Evolutionary conservation across 2,888 invertebrate species (phyloP), one percentile per base, ranked within the genome.

Genomic region (Ligdia adustata): DNA sequence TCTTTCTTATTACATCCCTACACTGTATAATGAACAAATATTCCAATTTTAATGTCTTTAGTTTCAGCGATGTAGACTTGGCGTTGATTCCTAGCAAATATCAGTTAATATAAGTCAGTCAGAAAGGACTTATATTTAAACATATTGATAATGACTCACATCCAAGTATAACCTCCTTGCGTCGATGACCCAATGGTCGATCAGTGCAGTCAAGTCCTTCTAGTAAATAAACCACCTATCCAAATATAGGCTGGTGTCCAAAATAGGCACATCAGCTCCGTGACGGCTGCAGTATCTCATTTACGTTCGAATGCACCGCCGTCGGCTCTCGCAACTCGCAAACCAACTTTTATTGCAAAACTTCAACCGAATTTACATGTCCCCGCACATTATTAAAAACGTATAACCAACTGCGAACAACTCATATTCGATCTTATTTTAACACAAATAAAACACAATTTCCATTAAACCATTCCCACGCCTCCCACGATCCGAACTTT

Each of bases 311-410:
- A 50, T 54, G 57, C 66, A 61, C 55, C 60, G 62, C 62, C 63
- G 68, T 64, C 66, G 59, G 46, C 66, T 60, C 72, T 69, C 59
- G 18, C 22, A n/a, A 22, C 22, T 6, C 22, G 61, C 72, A 69
- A 55, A 74, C 78, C 82, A 85, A 87, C 84, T 84, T 87, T 85
- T 87, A 87, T 86, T 87, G 80, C 80, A 81, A 87, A 87, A 87
- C 87, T 86, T 84, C 66, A 61, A 57, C 77, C 79, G 77, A 86
- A 86, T 86, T 84, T 84, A 82, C 84, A 87, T 86, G 75, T 77
- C 75, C n/a, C 72, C 75, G 77, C 71, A 76, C 82, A 79, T 85
- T 85, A 86, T 85, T 83, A 84, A 85, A 84, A 85, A 81, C 72
- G 75, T 76, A 73, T 79, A 79, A 18, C 41, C 37, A n/a, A 6